Conservation (phyloP, 2,888 invertebrate species). For the Orthonevra nobilis region DNA sequence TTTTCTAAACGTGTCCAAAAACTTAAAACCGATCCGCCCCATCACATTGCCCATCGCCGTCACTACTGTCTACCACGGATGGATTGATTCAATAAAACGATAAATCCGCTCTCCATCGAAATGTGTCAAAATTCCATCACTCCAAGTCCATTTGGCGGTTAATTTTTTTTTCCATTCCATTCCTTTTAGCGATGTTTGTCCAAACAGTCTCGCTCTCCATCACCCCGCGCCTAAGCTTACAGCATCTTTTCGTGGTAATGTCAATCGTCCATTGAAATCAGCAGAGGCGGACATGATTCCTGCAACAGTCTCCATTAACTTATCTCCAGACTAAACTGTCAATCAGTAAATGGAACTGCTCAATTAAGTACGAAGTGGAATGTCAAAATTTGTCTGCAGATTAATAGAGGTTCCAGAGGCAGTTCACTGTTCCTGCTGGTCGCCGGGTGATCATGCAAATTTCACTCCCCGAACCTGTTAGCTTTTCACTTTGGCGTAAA, state of each 20-base stretch:
- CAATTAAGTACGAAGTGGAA: conserved; percentile 51
- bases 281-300: conserved; percentile 47
- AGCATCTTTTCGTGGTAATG: conserved; percentile 4
- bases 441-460: conserved; percentile 52
- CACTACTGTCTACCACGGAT: conserved; percentile 15
- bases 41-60: conserved; percentile 12
- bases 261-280: conserved; percentile 47
- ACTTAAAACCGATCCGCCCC: conserved; percentile 8
- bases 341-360: conserved; percentile 65
- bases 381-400: conserved; percentile 51
- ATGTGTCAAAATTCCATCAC: conserved; percentile 67
- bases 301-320: conserved; percentile 59
- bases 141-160: conserved; percentile 41
- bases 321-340: conserved; percentile 66
- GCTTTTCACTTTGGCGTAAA: conserved; percentile 21
- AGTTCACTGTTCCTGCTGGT: conserved; percentile 8
- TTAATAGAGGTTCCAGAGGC: conserved; percentile 38
- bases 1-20: conserved; percentile 18
- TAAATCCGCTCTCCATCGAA: conserved; percentile 48
- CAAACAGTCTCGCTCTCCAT: neutral
- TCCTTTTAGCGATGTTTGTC: conserved; percentile 41
- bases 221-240: neutral
- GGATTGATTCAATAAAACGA: conserved; percentile 34
- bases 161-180: too few species aligned
- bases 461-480: conserved; percentile 27